Evolutionary conservation across 1,140 invertebrate species (phyloP).

Genomic region (Caenorhabditis inopinata): DNA sequence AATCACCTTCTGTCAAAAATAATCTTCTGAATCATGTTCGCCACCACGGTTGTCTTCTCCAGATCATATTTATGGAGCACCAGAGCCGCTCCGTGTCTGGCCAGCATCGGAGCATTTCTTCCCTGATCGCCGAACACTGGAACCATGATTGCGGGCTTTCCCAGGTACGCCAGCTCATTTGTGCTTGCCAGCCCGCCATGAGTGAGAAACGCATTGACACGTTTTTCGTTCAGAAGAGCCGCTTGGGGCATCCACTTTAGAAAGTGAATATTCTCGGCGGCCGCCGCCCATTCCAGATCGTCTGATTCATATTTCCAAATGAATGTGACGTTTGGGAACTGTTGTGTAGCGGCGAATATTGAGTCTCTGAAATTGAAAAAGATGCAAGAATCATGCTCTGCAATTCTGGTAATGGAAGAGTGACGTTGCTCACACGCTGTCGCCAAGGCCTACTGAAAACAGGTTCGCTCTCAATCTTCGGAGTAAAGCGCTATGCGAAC

Average conservation of each 20-base stretch:
- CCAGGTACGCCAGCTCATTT: conserved; percentile 4
- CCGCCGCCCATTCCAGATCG: not conserved
- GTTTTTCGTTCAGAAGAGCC: not conserved
- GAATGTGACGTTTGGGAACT: not conserved
- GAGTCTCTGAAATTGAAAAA: not conserved
- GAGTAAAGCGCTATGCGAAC: too few relatives aligned
- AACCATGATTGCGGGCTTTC: conserved; percentile 32
- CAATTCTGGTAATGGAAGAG: too few relatives aligned
- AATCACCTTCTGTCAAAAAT: not conserved
- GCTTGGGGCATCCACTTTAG: conserved; percentile 16
- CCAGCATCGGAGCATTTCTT: conserved; percentile 25
- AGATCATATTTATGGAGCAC: not conserved
- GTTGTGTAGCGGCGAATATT: not conserved
- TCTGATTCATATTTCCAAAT: conserved; percentile 2
- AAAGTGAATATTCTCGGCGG: not conserved
- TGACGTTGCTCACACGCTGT: too few relatives aligned
- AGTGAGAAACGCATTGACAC: not conserved
- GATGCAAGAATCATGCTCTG: not conserved
- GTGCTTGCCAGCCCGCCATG: conserved; percentile 18
- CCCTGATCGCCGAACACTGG: conserved; percentile 23
- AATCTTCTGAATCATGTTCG: not conserved
- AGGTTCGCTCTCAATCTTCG: too few relatives aligned
- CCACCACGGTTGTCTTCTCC: not conserved
- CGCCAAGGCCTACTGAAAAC: too few relatives aligned
- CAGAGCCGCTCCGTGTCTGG: conserved; percentile 8